Evolutionary conservation across 2,113 vertebrate species (phyloP).

Genomic region (Antechinus flavipes): DNA sequence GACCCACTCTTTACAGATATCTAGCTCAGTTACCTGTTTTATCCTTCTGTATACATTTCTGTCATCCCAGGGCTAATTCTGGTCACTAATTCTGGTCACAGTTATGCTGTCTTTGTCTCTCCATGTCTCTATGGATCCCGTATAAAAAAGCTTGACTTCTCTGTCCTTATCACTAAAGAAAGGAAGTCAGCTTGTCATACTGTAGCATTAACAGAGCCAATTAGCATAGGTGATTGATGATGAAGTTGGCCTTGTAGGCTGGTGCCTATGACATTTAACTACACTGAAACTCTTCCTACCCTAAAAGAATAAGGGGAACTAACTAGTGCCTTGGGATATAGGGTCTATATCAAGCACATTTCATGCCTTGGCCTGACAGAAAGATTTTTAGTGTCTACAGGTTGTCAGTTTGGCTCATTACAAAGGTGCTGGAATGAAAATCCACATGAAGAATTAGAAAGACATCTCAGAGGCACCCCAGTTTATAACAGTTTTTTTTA

Average conservation of each 20-base stretch:
- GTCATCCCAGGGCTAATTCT: neutral
- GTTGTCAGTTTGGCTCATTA: constrained; percentile 30
- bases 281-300: neutral
- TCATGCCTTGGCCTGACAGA: neutral
- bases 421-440: constrained; percentile 12
- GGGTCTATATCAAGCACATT: neutral
- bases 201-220: neutral
- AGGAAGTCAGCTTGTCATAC: neutral
- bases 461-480: constrained; percentile 1
- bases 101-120: neutral
- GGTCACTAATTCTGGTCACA: neutral
- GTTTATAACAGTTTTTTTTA: neutral
- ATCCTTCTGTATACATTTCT: neutral
- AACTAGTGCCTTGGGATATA: neutral
- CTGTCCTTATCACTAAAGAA: neutral
- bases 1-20: neutral
- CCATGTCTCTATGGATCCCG: neutral
- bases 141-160: neutral
- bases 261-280: neutral
- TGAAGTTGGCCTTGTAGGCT: neutral
- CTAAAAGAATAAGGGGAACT: neutral
- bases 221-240: constrained; percentile 1
- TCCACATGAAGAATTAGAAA: neutral
- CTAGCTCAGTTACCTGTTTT: neutral
- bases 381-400: neutral